A percentile compares a stretch with the other conserved stretches of the same genome.
Conservation (phyloP, 2,888 invertebrate species). For the Oscheius sp. region DNA sequence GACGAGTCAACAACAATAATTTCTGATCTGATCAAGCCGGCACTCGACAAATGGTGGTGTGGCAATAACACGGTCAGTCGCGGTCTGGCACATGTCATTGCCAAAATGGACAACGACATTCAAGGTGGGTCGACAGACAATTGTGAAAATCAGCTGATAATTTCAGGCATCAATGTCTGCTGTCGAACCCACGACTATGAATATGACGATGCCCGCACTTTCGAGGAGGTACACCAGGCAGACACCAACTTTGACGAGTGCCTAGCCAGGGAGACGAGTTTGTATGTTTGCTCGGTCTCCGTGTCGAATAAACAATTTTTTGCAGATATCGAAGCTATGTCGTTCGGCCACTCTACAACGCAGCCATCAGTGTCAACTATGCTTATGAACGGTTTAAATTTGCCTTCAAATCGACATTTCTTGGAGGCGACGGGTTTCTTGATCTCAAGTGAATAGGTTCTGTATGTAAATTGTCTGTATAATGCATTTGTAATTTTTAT, state of each 20-base stretch:
- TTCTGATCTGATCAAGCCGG: background rate
- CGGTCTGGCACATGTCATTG: conserved; percentile 18
- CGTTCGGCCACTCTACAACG: conserved; percentile 10
- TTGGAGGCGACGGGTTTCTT: conserved; percentile 23
- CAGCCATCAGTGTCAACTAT: conserved; percentile 20
- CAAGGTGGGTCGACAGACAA: background rate
- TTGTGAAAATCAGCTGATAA: background rate
- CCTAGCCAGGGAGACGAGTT: background rate
- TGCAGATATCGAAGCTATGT: conserved; percentile 24
- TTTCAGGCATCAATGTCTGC: conserved; percentile 17
- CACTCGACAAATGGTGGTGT: conserved; percentile 23
- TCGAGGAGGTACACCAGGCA: background rate
- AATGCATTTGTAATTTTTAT: no score
- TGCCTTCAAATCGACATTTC: conserved; percentile 1
- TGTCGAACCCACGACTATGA: conserved; percentile 12
- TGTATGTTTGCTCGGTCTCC: background rate
- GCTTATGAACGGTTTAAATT: conserved; percentile 2
- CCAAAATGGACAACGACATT: background rate
- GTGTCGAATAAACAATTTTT: background rate
- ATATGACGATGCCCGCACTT: conserved; percentile 11
- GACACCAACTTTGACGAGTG: conserved; percentile 16
- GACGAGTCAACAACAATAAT: no score
- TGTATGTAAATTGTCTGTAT: background rate
- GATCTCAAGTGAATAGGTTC: conserved; percentile 6
- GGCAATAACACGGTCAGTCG: conserved; percentile 23